These are phyloP conservation scores for Ellobius talpinus DNA, from an alignment of 2,113 vertebrate species.

Conservation along the genomic window DNA sequence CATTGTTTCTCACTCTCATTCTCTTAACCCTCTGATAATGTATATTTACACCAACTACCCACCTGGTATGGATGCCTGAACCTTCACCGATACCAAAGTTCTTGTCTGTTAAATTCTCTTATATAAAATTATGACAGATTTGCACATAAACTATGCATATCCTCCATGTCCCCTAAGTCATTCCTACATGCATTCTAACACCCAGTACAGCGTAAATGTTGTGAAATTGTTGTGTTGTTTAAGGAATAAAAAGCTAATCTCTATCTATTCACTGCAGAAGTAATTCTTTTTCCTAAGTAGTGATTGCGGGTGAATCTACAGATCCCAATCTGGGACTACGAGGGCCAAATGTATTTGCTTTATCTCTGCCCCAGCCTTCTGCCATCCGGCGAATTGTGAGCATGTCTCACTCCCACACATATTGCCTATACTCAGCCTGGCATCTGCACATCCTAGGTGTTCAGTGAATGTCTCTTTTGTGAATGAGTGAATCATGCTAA, in stretches of 20 bases:
- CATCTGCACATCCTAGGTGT: not conserved
- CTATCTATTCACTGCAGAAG: not conserved
- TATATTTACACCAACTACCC: too few relatives aligned
- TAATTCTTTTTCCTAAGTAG: not conserved
- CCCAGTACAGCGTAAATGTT: not conserved
- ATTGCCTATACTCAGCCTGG: not conserved
- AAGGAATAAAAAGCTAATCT: too few relatives aligned
- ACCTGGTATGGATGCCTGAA: too few relatives aligned
- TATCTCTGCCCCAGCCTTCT: not conserved
- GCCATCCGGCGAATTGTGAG: not conserved
- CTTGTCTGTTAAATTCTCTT: not conserved
- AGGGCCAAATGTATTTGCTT: not conserved
- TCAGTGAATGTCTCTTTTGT: not conserved
- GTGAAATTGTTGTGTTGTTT: not conserved
- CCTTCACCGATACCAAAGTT: not conserved
- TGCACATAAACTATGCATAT: not conserved
- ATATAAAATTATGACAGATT: not conserved
- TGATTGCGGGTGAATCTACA: not conserved
- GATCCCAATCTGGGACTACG: not conserved
- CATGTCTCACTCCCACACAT: not conserved
- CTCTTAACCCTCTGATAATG: not conserved
- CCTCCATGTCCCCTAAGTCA: not conserved
- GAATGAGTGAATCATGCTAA: not conserved
- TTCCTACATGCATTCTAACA: not conserved
- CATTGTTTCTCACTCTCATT: not conserved